Base-by-base conservation (phyloP, 2,797 vertebrate species). In the Galaxias olidus region DNA sequence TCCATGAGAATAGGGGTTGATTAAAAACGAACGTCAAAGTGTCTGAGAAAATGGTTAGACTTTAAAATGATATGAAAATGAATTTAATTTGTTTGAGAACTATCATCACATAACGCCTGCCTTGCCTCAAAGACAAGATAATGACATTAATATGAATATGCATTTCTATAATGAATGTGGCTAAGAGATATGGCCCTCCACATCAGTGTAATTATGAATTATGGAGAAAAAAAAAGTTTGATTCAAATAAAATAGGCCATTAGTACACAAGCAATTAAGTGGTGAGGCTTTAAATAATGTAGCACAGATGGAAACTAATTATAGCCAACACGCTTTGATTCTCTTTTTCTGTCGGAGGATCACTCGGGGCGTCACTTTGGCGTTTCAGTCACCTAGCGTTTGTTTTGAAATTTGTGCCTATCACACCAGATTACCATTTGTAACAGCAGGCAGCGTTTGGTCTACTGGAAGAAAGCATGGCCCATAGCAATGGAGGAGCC, bases 251-350 rank as follows among this genome's bases (percentile, higher is more conserved):
- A 92, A 90, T 91, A 87, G 90, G 88, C 86, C 87, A 89, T 91
- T 90, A 90, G 88, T 90, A 89, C 89, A 92, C 88, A 92, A 91
- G 88, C 89, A 91, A 91, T 93, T 92, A 91, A 88, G 83, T 90
- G 79, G 76, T 83, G 86, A 65, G 75, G 81, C 88, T 91, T 91
- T 91, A 90, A 92, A 89, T 91, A 91, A 90, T 85, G 85, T 86
- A 76, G 80, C 88, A 86, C 91, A 91, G 90, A 91, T 91, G 90
- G 89, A 93, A 90, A 87, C 90, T 90, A 92, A 93, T 92, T 92
- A 91, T 90, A 90, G 88, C 87, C 87, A 84, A 82, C 87, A 73
- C 81, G 87, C 90, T 92, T 92, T 92, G 90, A 91, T 91, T 91
- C 68, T 55, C 75, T 74, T 79, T 86, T 85, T 84, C 80, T 86